These are phyloP conservation scores for Phataginus tetradactyla DNA, from an alignment of 2,797 vertebrate species.

Conservation along the genomic window DNA sequence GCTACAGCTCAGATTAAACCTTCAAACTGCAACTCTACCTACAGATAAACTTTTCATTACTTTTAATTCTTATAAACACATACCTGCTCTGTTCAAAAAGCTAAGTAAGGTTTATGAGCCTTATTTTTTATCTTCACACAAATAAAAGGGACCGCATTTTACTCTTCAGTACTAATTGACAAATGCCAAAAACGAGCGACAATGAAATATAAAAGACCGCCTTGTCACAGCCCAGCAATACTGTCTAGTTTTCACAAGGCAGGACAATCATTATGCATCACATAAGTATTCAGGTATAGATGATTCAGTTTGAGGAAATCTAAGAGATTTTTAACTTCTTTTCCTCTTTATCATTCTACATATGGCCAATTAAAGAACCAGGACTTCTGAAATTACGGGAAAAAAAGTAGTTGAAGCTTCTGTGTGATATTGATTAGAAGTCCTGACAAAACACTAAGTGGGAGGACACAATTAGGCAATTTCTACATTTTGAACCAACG, in stretches of 20 bases:
- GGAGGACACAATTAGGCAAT: neutral
- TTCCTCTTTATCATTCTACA: neutral
- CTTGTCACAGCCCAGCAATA: neutral
- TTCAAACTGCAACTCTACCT: neutral
- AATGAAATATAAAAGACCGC: neutral
- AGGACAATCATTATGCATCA: neutral
- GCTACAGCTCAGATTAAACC: neutral
- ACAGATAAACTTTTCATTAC: neutral
- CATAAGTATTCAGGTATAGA: neutral
- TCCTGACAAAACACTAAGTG: neutral
- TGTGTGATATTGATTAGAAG: neutral
- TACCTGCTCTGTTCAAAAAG: neutral
- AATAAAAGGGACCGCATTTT: neutral
- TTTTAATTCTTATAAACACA: slow-evolving; percentile 18
- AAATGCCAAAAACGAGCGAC: neutral
- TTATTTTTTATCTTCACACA: neutral
- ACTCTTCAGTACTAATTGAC: neutral
- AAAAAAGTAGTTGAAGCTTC: neutral
- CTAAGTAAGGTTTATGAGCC: neutral
- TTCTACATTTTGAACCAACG: neutral
- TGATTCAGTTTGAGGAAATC: neutral
- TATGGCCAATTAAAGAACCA: neutral
- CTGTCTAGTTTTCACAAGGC: neutral
- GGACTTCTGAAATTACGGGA: neutral
- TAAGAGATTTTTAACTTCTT: neutral